These are phyloP conservation scores for Lytechinus pictus DNA, from an alignment of 35 echinoderm and acorn worm genomes.

Conservation along the genomic window DNA sequence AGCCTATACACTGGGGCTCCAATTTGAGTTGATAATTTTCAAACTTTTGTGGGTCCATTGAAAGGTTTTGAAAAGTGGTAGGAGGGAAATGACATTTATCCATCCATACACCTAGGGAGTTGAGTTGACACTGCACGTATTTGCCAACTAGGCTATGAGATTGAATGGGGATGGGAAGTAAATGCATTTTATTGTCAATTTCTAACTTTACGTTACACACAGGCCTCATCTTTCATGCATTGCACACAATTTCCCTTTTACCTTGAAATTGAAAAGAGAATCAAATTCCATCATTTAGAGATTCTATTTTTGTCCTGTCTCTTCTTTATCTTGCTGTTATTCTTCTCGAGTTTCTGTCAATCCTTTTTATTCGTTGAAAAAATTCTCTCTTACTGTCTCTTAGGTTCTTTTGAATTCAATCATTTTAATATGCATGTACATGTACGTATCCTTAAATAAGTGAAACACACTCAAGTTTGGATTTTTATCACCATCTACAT, in stretches of 20 bases:
- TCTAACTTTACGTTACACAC: not conserved
- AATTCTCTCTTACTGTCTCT: not conserved
- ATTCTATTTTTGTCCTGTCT: not conserved
- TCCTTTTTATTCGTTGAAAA: not conserved
- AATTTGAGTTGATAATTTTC: not conserved
- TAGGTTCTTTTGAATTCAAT: not conserved
- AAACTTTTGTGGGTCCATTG: not conserved
- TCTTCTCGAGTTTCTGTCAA: not conserved
- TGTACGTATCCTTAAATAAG: not conserved
- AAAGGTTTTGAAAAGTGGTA: not conserved
- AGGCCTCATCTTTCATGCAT: not conserved
- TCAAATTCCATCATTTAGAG: not conserved
- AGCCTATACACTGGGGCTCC: too few relatives aligned
- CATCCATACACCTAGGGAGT: not conserved
- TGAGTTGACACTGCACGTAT: not conserved
- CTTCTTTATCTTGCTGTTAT: not conserved
- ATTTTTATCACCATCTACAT: too few relatives aligned
- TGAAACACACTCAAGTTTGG: not conserved
- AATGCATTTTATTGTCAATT: not conserved
- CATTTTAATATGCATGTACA: not conserved
- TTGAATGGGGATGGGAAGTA: not conserved
- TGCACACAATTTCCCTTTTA: not conserved
- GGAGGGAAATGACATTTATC: not conserved
- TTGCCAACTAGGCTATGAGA: not conserved
- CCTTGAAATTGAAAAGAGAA: slow-evolving; percentile 12